Evolutionary conservation across 2,797 vertebrate species (phyloP), one percentile per base, ranked within the genome.

Genomic region (Rhinogobio ventralis): DNA sequence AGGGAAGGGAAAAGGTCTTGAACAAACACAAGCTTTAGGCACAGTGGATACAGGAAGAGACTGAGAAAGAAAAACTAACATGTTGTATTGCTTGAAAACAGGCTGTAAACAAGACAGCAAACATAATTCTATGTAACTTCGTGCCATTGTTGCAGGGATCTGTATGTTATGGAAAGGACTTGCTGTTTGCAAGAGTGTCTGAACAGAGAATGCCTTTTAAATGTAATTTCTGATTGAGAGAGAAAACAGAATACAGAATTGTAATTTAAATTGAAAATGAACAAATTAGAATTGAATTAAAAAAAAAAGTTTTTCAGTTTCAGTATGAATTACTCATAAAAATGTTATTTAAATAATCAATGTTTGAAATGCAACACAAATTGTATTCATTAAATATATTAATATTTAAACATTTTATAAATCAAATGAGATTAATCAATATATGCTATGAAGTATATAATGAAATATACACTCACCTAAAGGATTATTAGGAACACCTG

Each of bases 101-200:
- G 66, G 49, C 25, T 51, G 72, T 30, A 81, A 87, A 86, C 78
- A 73, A 79, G 53, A 75, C 64, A 81, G 69, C 49, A 67, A 42
- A 79, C 78, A 85, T 68, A 74, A 30, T 79, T 42, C 39, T 15
- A 53, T 64, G 39, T 69, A 78, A 68, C 66, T 83, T 53, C 36
- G 10, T 78, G 64, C n/a, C 39, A 30, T 71, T 67, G 57, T 55
- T 66, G 72, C 49, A 81, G 28, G 49, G 62, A 19, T 42, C 25
- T 68, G 46, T 82, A 84, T 69, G 51, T 84, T 80, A 82, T 79
- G 75, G 60, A 84, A 68, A 73, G 62, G 49, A 69, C 74, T 80
- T 51, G 79, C 53, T 86, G 74, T 84, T 82, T 85, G 45, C n/a
- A 42, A 86, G 82, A 85, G 53, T 77, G 15, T 42, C 17, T 23